Conservation (phyloP, 2,113 vertebrate species). For the Jaculus jaculus region DNA sequence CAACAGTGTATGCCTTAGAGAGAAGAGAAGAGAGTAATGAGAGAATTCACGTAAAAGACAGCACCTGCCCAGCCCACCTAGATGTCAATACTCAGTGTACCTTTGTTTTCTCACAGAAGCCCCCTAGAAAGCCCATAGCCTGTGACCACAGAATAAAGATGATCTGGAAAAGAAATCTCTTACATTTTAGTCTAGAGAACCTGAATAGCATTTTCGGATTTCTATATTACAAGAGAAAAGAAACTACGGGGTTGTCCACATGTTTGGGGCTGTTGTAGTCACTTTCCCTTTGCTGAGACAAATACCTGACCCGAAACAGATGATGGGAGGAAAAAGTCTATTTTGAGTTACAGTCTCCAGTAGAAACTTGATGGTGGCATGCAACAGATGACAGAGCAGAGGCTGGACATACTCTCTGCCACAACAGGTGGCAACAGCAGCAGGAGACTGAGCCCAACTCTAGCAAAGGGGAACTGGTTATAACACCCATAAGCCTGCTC, state of each 20-base stretch:
- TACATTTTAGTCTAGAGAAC: neutral
- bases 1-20: neutral
- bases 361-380: too few relatives aligned
- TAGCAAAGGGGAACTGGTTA: too few relatives aligned
- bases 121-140: neutral
- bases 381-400: too few relatives aligned
- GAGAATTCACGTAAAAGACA: neutral
- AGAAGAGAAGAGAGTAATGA: neutral
- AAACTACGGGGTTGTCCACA: neutral
- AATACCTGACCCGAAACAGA: too few relatives aligned
- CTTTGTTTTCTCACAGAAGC: conserved; percentile 65
- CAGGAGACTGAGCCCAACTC: too few relatives aligned
- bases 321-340: too few relatives aligned
- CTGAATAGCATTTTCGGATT: neutral
- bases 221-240: neutral
- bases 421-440: too few relatives aligned
- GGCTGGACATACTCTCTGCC: too few relatives aligned
- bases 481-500: too few relatives aligned
- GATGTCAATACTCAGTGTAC: conserved; percentile 63
- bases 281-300: too few relatives aligned
- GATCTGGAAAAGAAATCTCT: neutral
- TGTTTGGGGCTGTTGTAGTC: neutral
- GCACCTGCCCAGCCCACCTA: conserved; percentile 70
- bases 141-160: neutral
- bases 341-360: too few relatives aligned